phyloP scores from a whole-genome alignment of 1,140 invertebrate species.

The Batillaria attramentaria region DNA sequence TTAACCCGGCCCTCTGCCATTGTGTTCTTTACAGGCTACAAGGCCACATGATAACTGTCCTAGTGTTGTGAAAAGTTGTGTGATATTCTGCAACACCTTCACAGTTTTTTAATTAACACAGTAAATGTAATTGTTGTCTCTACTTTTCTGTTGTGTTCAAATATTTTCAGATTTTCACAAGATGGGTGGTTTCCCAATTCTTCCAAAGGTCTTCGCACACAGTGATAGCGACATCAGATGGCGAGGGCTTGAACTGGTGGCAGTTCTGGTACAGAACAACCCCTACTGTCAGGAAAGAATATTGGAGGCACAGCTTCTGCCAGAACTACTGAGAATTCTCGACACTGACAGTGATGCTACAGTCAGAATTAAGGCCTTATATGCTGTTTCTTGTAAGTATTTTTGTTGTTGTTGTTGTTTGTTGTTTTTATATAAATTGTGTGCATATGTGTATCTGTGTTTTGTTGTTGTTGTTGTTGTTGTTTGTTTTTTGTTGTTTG shows the following conservation, averaged over 20 bases:
- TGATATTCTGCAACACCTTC: not conserved
- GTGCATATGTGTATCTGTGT: too few species aligned
- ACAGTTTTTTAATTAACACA: not conserved
- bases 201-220: slow-evolving; percentile 79
- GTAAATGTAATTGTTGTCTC: not conserved
- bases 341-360: slow-evolving; percentile 76
- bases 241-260: slow-evolving; percentile 79
- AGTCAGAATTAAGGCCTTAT: slow-evolving; percentile 80
- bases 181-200: slow-evolving; percentile 82
- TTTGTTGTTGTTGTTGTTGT: too few species aligned
- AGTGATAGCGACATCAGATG: slow-evolving; percentile 77
- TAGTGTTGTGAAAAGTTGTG: not conserved
- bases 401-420: not conserved
- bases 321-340: slow-evolving; percentile 78
- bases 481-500: too few species aligned
- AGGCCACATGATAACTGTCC: not conserved
- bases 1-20: not conserved
- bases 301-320: slow-evolving; percentile 78
- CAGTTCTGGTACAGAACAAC: slow-evolving; percentile 85
- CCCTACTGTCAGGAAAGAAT: slow-evolving; percentile 81
- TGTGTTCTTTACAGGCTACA: not conserved
- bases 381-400: slow-evolving; percentile 81
- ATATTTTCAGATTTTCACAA: slow-evolving; percentile 82
- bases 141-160: not conserved
- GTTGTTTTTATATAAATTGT: too few species aligned